Conservation (phyloP, 2,888 invertebrate genomes). For the Anoplius nigerrimus region DNA sequence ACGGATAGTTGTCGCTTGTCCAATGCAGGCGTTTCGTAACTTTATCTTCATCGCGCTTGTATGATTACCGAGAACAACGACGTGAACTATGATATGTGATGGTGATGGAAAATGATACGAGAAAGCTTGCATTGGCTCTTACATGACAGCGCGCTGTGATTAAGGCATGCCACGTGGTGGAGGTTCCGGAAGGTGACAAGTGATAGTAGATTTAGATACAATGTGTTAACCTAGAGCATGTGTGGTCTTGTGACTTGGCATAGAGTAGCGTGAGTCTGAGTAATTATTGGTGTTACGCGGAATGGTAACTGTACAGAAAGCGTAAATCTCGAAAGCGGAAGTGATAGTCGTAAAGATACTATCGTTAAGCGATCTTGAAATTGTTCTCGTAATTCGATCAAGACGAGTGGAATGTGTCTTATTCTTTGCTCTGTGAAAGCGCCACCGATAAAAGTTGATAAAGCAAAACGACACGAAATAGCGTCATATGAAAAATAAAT, state of each 20-base stretch:
- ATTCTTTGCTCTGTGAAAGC: no score
- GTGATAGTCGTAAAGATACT: background rate
- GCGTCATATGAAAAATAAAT: slow-evolving; percentile 4
- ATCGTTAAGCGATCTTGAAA: background rate
- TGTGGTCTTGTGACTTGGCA: background rate
- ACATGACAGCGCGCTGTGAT: background rate
- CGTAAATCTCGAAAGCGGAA: background rate
- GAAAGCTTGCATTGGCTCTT: slow-evolving; percentile 29
- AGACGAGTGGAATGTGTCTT: background rate
- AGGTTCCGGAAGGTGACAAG: no score
- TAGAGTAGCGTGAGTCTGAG: no score
- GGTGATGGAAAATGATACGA: background rate
- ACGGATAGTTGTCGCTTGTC: no score
- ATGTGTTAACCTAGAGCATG: slow-evolving; percentile 29
- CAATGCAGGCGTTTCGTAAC: no score
- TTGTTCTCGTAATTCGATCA: background rate
- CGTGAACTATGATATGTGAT: background rate
- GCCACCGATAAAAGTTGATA: slow-evolving; percentile 8
- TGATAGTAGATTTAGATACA: background rate
- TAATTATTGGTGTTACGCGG: no score
- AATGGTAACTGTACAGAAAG: background rate
- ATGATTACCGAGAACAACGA: background rate
- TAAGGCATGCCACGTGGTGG: background rate
- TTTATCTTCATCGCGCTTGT: no score
- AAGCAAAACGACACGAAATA: slow-evolving; percentile 26